These are phyloP conservation scores for Xestoiulus laeticollis DNA, from an alignment of 2,888 invertebrate species.

Conservation along the genomic window DNA sequence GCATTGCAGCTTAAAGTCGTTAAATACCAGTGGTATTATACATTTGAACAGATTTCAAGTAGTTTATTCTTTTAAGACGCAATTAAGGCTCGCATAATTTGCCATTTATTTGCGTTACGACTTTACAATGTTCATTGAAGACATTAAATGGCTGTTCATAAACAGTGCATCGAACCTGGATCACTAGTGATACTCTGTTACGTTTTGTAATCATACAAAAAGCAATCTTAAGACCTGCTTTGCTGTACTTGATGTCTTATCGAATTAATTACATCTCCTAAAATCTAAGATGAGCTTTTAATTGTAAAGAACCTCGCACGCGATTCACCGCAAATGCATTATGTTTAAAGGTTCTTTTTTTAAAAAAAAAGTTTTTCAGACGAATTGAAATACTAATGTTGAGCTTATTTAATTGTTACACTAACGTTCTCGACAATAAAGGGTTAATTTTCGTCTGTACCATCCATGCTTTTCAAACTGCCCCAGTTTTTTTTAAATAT, in stretches of 20 bases:
- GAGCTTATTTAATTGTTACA: no score
- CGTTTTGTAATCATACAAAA: neutral
- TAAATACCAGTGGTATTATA: neutral
- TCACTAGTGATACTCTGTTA: neutral
- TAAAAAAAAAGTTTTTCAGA: no score
- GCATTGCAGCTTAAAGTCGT: constrained; percentile 15
- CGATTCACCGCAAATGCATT: neutral
- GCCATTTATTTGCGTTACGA: constrained; percentile 20
- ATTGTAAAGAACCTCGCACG: neutral
- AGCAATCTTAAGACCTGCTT: neutral
- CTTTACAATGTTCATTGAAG: neutral
- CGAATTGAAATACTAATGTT: no score
- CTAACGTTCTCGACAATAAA: no score
- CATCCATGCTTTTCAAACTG: no score
- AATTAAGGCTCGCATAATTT: neutral
- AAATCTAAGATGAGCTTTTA: neutral
- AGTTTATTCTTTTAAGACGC: neutral
- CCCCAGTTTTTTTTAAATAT: no score
- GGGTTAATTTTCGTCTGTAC: no score
- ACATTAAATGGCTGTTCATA: neutral
- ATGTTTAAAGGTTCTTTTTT: no score
- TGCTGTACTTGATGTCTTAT: neutral
- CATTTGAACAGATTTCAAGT: neutral
- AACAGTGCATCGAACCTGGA: constrained; percentile 24
- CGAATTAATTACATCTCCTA: constrained; percentile 25